These are phyloP conservation scores for Euwallacea fornicatus DNA, from an alignment of 1,140 invertebrate genomes.

Conservation along the genomic window DNA sequence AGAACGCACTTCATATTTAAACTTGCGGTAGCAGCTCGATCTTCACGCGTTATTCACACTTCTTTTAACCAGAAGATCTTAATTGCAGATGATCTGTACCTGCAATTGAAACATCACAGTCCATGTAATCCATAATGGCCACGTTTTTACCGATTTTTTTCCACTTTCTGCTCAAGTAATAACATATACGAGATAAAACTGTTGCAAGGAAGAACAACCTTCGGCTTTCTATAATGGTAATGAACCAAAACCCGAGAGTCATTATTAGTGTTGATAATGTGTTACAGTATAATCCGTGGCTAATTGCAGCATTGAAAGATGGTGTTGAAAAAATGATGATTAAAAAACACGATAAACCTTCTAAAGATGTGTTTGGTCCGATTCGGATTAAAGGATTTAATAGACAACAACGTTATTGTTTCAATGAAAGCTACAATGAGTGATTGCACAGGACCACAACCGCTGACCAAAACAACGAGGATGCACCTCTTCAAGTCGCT, in stretches of 20 bases:
- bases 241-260: background rate
- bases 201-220: background rate
- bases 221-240: background rate
- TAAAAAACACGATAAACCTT: background rate
- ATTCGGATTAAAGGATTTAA: background rate
- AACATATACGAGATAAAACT: background rate
- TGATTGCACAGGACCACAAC: background rate
- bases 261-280: background rate
- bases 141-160: no score
- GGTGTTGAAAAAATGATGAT: background rate
- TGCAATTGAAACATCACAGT: no score
- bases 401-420: no score
- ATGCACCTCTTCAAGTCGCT: background rate
- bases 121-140: no score
- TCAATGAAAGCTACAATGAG: constrained; percentile 15
- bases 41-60: background rate
- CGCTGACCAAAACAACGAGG: constrained; percentile 1
- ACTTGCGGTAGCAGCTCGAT: background rate
- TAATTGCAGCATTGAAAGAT: background rate
- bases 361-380: background rate
- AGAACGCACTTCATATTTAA: background rate
- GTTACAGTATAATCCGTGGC: background rate
- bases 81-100: no score
- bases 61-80: background rate
- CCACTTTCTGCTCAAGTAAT: background rate